phyloP scores from a whole-genome alignment of 2,113 vertebrate species.

The Pristiophorus japonicus region DNA sequence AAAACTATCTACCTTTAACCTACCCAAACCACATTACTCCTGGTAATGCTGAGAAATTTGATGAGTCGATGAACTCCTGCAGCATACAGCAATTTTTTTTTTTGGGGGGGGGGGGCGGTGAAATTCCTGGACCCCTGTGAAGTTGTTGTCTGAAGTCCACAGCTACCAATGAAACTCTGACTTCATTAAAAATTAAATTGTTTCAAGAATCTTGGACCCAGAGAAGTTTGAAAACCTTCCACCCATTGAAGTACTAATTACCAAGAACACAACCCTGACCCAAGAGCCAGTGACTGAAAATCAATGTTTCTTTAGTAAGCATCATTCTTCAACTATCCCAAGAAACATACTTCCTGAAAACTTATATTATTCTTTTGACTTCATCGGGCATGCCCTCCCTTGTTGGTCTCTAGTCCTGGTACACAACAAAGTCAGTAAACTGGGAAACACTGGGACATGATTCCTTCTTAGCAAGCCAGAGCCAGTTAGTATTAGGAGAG shows the following conservation, averaged over 20 bases:
- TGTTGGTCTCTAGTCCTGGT: background rate
- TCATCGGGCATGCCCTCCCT: background rate
- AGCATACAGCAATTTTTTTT: too few relatives aligned
- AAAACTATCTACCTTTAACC: background rate
- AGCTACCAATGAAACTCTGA: background rate
- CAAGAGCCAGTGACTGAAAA: background rate
- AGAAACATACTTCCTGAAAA: background rate
- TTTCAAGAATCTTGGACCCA: background rate
- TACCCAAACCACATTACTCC: background rate
- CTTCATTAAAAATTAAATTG: background rate
- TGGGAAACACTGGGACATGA: background rate
- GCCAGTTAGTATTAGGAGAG: background rate
- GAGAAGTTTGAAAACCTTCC: background rate
- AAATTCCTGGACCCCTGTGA: background rate
- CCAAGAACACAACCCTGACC: background rate
- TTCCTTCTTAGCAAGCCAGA: background rate
- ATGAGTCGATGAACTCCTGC: background rate
- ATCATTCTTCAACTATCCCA: too few relatives aligned
- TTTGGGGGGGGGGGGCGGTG: too few relatives aligned
- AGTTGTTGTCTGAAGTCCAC: background rate
- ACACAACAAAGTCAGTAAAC: background rate
- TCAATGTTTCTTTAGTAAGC: background rate
- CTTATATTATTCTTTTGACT: background rate
- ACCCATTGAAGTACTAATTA: background rate
- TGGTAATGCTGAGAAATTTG: background rate